Percentiles rank a stretch among this genome's conserved stretches.
phyloP scores from a whole-genome alignment of 1,140 invertebrate species.

The Drosophila mauritiana region DNA sequence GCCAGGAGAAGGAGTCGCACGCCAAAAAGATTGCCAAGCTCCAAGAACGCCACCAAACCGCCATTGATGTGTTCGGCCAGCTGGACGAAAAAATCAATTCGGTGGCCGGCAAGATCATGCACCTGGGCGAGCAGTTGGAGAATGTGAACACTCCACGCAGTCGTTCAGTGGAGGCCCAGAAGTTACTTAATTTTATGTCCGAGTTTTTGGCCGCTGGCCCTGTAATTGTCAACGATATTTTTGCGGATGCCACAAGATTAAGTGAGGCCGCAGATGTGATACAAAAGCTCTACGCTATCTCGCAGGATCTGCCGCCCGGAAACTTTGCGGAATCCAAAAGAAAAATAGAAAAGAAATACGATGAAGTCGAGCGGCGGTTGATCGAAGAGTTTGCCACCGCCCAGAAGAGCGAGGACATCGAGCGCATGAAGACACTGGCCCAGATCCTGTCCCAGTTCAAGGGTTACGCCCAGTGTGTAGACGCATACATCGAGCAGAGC shows the following conservation, averaged over 20 bases:
- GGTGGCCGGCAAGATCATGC: conserved; percentile 98
- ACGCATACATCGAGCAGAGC: conserved; percentile 98
- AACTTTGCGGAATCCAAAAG: conserved; percentile 95
- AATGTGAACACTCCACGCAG: conserved; percentile 97
- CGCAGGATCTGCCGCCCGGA: conserved; percentile 95
- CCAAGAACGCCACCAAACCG: conserved; percentile 91
- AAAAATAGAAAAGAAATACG: conserved; percentile 97
- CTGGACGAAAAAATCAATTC: conserved; percentile 98
- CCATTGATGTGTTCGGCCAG: conserved; percentile 95
- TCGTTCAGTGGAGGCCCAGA: conserved; percentile 96
- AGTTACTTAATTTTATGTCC: conserved; percentile 96
- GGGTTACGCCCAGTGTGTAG: conserved; percentile 97
- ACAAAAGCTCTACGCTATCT: conserved; percentile 97
- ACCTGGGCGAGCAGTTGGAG: conserved; percentile 98
- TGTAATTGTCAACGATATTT: conserved; percentile 91
- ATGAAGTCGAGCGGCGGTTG: conserved; percentile 95
- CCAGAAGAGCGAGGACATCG: conserved; percentile 92
- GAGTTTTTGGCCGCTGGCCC: conserved; percentile 96
- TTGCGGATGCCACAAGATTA: conserved; percentile 94
- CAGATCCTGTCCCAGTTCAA: conserved; percentile 97
- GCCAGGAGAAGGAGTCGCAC: conserved; percentile 94
- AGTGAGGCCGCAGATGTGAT: conserved; percentile 99
- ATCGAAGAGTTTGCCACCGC: conserved; percentile 98
- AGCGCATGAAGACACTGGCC: conserved; percentile 97
- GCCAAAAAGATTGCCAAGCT: conserved; percentile 92